These are phyloP conservation scores for Hippocampus mohnikei DNA, from an alignment of 2,113 vertebrate species.

Conservation along the genomic window DNA sequence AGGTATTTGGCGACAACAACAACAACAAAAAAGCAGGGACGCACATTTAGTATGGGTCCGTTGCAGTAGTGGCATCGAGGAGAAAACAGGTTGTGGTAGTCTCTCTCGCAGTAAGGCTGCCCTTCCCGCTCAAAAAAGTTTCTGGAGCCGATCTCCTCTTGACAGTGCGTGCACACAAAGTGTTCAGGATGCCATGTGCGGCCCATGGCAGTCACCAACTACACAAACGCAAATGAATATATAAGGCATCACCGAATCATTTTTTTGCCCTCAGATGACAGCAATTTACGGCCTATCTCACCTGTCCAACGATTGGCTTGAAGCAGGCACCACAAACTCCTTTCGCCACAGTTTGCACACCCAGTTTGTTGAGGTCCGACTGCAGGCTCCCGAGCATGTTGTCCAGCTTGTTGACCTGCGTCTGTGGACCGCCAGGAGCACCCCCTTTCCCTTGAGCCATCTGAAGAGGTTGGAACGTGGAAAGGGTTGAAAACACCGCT, in stretches of 20 bases:
- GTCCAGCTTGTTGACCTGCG: slow-evolving; percentile 94
- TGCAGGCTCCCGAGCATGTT: slow-evolving; percentile 98
- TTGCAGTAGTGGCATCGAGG: slow-evolving; percentile 98
- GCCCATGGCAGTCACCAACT: slow-evolving; percentile 98
- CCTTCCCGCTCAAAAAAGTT: slow-evolving; percentile 98
- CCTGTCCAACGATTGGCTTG: slow-evolving; percentile 97
- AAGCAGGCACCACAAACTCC: slow-evolving; percentile 96
- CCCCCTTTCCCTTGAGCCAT: slow-evolving; percentile 88
- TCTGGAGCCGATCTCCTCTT: slow-evolving; percentile 95
- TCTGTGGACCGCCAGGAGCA: slow-evolving; percentile 75
- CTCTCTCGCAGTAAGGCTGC: slow-evolving; percentile 95
- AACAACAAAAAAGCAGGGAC: slow-evolving; percentile 27
- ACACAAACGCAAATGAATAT: slow-evolving; percentile 5
- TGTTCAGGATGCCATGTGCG: slow-evolving; percentile 98
- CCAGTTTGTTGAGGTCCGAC: slow-evolving; percentile 94
- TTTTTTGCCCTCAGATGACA: background rate
- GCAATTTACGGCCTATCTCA: slow-evolving; percentile 51
- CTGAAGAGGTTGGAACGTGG: slow-evolving; percentile 61
- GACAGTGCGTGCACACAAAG: slow-evolving; percentile 98
- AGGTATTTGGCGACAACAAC: too few species aligned
- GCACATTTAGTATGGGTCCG: slow-evolving; percentile 94
- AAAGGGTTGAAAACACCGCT: background rate
- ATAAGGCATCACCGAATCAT: background rate
- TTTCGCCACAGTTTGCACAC: slow-evolving; percentile 94
- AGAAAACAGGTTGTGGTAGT: slow-evolving; percentile 96